Base-by-base conservation (phyloP, 2,113 vertebrate genomes). In the Notarius lentiginosus region DNA sequence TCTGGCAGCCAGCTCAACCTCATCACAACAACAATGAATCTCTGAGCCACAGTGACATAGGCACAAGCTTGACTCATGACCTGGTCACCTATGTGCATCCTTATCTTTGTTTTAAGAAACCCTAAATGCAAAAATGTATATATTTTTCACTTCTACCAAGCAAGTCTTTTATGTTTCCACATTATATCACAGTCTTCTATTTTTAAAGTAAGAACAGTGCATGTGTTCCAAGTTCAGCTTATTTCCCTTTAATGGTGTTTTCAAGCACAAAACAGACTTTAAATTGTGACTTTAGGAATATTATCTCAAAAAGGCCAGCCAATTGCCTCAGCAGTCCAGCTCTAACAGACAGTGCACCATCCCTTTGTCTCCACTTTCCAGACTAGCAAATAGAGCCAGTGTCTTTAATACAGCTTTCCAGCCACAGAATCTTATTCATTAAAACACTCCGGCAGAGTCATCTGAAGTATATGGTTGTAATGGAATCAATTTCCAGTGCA, bases 401-500 rank as follows among this genome's bases (percentile, higher is more conserved):
- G 87, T 84, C 83, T 87, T 22, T 79, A 30, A 68, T 77, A 82
- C 24, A 34, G 72, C 30, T 76, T 85, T 58, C 41, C 63, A 75
- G 88, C 87, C 88, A 86, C 22, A 82, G 5, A n/a, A 82, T 87
- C 88, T 90, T 86, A 84, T 76, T 79, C 55, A 83, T 79, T 86
- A 83, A 83, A 85, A 84, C 72, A 85, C 83, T 81, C 84, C 63
- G 22, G 72, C 76, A 41, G 81, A 88, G 86, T 88, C 75, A 86
- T 89, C 84, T 87, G 73, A 89, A 89, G 91, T 88, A 89, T 87
- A 86, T 84, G 61, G 73, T 85, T 85, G 27, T 88, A 89, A 88
- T 90, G 92, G 24, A 91, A 91, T 90, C 88, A 53, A 84, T 90
- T 92, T 91, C 91, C 91, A 91, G 90, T 76, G 82, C 87, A 86